Evolutionary conservation across 2,113 vertebrate species (phyloP), one percentile per base, ranked within the genome.

Genomic region (Aegotheles bennettii): DNA sequence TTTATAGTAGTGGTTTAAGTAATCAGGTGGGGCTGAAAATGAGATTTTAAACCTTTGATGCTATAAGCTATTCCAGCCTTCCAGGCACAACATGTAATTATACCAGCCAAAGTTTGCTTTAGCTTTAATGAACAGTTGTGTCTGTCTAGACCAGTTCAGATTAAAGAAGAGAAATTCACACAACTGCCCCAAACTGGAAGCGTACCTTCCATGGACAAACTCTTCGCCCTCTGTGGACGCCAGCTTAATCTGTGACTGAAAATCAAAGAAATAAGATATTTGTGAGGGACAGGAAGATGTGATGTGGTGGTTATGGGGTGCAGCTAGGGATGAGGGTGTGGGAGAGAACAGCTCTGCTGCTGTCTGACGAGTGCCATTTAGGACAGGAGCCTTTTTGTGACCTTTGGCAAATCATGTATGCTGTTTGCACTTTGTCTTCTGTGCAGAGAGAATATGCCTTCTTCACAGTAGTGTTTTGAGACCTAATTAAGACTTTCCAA

Each of bases 401-500:
- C 85, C 90, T 84, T 43, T 90, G 83, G 68, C 51, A 87, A 48
- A 71, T 74, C 51, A 45, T 5, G 3, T 36, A 29, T 77, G 40
- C 60, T 84, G 10, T 48, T 60, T 94, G 64, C 43, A 51, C 63
- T 47, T 88, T 80, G 35, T 43, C 71, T 64, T 81, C 38, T 56
- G 64, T 60, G 70, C 78, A 35, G 28, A 60, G 87, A 75, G 73
- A 69, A 38, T 83, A 35, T 57, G 48, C 83, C 54, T 92, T 70
- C 68, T 77, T 93, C 76, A 50, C 71, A 71, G 56, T 7, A 28
- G 77, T 85, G 84, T 60, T 96, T 70, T 83, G 94, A 96, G 94
- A 91, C 87, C 92, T 96, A 91, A 91, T 95, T 93, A 96, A 93
- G 79, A 59, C 90, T 96, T 96, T 93, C 64, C 47, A 75, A 75